These are phyloP conservation scores for Picathartes gymnocephalus DNA, from an alignment of 2,113 vertebrate species.

Conservation along the genomic window DNA sequence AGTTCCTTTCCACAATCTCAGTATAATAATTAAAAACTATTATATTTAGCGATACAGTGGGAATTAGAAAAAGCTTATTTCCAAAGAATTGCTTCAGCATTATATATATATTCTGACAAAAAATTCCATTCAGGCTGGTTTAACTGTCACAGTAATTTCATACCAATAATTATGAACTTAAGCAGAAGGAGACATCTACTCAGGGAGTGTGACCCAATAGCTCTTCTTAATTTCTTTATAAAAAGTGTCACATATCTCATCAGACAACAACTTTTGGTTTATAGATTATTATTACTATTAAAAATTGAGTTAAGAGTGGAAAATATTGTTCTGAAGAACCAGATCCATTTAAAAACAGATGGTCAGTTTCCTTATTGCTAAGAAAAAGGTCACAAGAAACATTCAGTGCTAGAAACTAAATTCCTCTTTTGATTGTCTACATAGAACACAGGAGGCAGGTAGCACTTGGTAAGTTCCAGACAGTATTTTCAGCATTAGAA, in stretches of 20 bases:
- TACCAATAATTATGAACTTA: slow-evolving; percentile 4
- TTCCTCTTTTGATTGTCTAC: slow-evolving; percentile 62
- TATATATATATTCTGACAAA: slow-evolving; percentile 50
- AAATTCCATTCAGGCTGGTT: slow-evolving; percentile 46
- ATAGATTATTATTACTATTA: slow-evolving; percentile 9
- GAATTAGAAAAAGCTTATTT: slow-evolving; percentile 52
- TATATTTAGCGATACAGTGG: background rate
- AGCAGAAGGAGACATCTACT: background rate
- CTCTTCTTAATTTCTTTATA: background rate
- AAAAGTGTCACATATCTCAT: background rate
- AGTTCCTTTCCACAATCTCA: background rate
- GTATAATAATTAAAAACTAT: slow-evolving; percentile 31
- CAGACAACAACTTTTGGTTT: slow-evolving; percentile 54
- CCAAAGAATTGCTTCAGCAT: slow-evolving; percentile 19
- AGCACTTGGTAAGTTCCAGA: slow-evolving; percentile 57
- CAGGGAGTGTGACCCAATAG: background rate
- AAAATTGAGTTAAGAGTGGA: slow-evolving; percentile 21
- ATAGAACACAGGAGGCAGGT: slow-evolving; percentile 39
- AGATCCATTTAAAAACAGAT: background rate
- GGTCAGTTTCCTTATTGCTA: slow-evolving; percentile 34
- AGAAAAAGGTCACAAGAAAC: slow-evolving; percentile 50
- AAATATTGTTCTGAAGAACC: slow-evolving; percentile 21
- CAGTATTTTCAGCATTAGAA: slow-evolving; percentile 47
- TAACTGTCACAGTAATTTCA: slow-evolving; percentile 49
- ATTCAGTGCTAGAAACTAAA: slow-evolving; percentile 51